These are phyloP conservation scores for Gadopsis bispinosus DNA, from an alignment of 2,797 vertebrate genomes.

Conservation along the genomic window DNA sequence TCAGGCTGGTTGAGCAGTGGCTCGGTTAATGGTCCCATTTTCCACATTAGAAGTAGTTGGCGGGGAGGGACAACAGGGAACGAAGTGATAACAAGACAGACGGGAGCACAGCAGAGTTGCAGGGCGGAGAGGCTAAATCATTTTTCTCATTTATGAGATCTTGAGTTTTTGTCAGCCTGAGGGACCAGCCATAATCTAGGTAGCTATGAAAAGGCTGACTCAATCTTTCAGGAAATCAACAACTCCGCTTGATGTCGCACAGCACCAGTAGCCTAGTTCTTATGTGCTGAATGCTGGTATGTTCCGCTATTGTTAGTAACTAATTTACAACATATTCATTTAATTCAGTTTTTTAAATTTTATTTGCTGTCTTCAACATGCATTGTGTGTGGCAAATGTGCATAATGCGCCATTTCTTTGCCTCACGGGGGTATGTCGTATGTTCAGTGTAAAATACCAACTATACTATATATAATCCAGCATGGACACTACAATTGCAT, in stretches of 20 bases:
- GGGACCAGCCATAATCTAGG: conserved; percentile 1
- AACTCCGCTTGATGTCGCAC: conserved; percentile 11
- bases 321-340: neutral
- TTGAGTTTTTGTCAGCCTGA: conserved; percentile 22
- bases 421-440: neutral
- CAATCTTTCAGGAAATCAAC: conserved; percentile 20
- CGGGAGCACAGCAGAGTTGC: neutral
- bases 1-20: conserved; percentile 37
- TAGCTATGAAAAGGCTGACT: conserved; percentile 23
- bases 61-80: conserved; percentile 12
- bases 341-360: neutral
- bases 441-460: neutral
- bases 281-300: neutral
- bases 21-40: conserved; percentile 49
- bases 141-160: conserved; percentile 38
- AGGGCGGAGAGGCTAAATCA: conserved; percentile 12
- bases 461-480: neutral
- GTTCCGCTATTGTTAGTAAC: neutral
- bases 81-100: neutral
- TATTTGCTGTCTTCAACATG: neutral
- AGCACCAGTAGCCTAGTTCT: neutral
- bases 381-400: neutral
- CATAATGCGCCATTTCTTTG: neutral
- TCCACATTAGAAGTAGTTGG: conserved; percentile 49
- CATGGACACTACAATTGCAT: neutral